Evolutionary conservation across 2,797 vertebrate genomes (phyloP).

Genomic region (Aulostomus chinensis): DNA sequence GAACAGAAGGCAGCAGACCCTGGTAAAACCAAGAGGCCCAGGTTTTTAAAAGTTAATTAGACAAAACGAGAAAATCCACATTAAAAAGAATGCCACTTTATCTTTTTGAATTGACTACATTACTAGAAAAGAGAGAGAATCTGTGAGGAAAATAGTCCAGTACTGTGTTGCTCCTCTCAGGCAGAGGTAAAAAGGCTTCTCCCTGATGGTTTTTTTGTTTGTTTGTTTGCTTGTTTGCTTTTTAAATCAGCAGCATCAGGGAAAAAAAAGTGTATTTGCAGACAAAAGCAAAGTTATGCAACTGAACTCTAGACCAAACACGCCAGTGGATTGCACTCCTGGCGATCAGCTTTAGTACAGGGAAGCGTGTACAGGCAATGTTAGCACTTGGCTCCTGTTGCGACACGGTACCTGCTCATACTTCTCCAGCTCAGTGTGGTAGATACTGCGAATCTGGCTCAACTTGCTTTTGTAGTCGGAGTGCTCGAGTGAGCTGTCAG

Average conservation of each 20-base stretch:
- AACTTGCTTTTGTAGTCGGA: conserved; percentile 96
- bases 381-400: conserved; percentile 53
- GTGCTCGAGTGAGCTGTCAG: conserved; percentile 93
- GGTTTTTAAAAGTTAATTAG: no score
- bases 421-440: conserved; percentile 96
- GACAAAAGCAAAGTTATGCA: conserved; percentile 12
- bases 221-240: no score
- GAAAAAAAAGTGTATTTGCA: neutral
- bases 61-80: no score
- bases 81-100: no score
- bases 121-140: no score
- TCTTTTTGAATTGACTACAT: no score
- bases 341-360: conserved; percentile 43
- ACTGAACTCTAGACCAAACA: conserved; percentile 40
- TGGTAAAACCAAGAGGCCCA: no score
- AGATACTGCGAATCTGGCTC: conserved; percentile 93
- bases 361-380: conserved; percentile 59
- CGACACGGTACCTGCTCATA: conserved; percentile 89
- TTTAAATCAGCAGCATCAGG: no score
- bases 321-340: conserved; percentile 37
- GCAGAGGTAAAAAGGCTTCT: no score
- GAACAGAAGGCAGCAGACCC: no score
- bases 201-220: no score
- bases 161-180: neutral
- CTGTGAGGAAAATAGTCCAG: no score